These are phyloP conservation scores for Chloropsis cyanopogon DNA, from an alignment of 2,113 vertebrate genomes.

Conservation along the genomic window DNA sequence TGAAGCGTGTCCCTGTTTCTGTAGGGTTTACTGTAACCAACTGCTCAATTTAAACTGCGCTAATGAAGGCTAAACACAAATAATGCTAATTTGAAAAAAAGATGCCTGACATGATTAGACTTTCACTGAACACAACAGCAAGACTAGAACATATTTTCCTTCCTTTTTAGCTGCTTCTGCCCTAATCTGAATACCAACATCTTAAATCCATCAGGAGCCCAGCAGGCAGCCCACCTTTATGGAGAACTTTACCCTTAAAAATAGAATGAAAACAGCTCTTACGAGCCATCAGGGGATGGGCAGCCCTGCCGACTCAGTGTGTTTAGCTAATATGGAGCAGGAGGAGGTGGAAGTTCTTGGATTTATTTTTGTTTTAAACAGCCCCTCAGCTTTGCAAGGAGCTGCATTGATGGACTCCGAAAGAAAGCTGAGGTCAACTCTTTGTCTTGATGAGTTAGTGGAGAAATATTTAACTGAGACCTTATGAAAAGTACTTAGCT, in stretches of 20 bases:
- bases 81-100: constrained; percentile 41
- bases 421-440: constrained; percentile 32
- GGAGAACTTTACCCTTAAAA: constrained; percentile 20
- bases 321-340: constrained; percentile 11
- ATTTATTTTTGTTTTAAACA: constrained; percentile 21
- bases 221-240: constrained; percentile 50
- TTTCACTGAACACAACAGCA: not conserved
- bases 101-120: constrained; percentile 5
- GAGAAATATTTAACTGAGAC: constrained; percentile 29
- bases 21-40: not conserved
- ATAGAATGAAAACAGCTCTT: constrained; percentile 11
- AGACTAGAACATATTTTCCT: not conserved
- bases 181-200: constrained; percentile 31
- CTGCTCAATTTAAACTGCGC: not conserved
- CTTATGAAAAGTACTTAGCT: constrained; percentile 24
- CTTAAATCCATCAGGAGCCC: constrained; percentile 42
- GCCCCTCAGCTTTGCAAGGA: not conserved
- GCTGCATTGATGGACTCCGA: not conserved
- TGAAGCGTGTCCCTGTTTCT: not conserved
- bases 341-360: constrained; percentile 18
- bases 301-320: not conserved
- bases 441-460: constrained; percentile 43
- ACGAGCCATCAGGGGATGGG: not conserved
- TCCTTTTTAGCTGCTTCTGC: not conserved
- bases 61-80: constrained; percentile 57